Evolutionary conservation across 92 coral and sea anemone genomes (phyloP).

Genomic region (Plumapathes pennacea): DNA sequence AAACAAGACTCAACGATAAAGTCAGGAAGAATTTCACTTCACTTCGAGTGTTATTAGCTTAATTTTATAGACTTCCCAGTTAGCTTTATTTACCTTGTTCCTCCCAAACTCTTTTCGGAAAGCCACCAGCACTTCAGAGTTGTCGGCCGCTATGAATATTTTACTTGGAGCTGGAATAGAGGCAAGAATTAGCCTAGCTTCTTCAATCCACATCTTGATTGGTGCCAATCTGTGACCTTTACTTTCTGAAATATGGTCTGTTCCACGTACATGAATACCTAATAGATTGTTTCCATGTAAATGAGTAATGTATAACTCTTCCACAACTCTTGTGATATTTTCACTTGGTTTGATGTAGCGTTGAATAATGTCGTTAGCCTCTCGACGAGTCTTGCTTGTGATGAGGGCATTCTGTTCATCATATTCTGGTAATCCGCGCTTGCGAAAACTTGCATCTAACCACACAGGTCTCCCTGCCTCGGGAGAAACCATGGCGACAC

Average conservation of each 20-base stretch:
- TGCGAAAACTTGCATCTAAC: neutral
- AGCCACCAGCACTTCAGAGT: conserved; percentile 41
- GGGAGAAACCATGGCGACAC: conserved; percentile 15
- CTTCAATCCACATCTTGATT: conserved; percentile 37
- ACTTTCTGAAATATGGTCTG: conserved; percentile 59
- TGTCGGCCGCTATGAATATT: conserved; percentile 69
- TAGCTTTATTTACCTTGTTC: conserved; percentile 12
- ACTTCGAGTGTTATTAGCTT: no score
- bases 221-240: conserved; percentile 29
- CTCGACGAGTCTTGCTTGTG: conserved; percentile 15
- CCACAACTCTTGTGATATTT: conserved; percentile 25
- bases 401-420: conserved; percentile 27
- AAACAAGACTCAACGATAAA: no score
- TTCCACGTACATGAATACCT: conserved; percentile 76
- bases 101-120: conserved; percentile 58
- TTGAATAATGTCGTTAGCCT: conserved; percentile 41
- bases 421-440: conserved; percentile 9
- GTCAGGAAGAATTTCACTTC: no score
- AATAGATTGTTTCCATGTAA: conserved; percentile 37
- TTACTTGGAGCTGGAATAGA: conserved; percentile 54
- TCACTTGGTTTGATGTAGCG: conserved; percentile 26
- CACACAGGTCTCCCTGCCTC: neutral
- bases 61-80: no score
- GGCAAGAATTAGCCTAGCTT: conserved; percentile 29
- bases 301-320: conserved; percentile 22